phyloP scores from a whole-genome alignment of 2,888 invertebrate species.

The Capitulum mitella region DNA sequence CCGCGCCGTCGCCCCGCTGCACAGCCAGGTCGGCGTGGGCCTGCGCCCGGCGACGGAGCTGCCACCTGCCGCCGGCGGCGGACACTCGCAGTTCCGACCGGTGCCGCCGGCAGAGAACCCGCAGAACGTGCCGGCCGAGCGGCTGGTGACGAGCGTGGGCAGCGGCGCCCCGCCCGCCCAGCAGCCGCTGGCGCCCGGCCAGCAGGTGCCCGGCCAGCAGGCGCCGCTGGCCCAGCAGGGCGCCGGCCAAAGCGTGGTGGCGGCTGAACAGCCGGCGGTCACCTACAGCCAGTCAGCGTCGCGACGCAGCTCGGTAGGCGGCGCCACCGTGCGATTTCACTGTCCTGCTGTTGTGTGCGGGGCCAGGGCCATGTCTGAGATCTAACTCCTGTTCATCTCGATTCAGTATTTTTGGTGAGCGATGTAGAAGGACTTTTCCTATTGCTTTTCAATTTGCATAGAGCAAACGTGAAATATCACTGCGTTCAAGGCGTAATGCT shows the following conservation, averaged over 20 bases:
- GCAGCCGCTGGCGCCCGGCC: no score
- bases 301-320: background rate
- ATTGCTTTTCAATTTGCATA: no score
- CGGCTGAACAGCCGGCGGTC: background rate
- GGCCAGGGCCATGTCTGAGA: no score
- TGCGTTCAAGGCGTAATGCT: no score
- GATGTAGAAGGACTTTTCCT: no score
- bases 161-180: no score
- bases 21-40: background rate
- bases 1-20: background rate
- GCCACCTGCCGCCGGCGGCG: background rate
- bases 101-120: background rate
- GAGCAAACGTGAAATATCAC: no score
- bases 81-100: background rate
- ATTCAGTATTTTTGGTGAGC: no score
- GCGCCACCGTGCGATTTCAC: no score
- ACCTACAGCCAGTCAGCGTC: background rate
- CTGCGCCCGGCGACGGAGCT: background rate
- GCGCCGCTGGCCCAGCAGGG: background rate
- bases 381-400: no score
- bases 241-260: background rate
- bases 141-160: background rate
- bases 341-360: no score
- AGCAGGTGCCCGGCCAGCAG: no score
- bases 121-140: background rate